Percentiles rank a stretch among this genome's conserved stretches.
phyloP scores from a whole-genome alignment of 2,113 vertebrate species.

The Platycercus adscitus region DNA sequence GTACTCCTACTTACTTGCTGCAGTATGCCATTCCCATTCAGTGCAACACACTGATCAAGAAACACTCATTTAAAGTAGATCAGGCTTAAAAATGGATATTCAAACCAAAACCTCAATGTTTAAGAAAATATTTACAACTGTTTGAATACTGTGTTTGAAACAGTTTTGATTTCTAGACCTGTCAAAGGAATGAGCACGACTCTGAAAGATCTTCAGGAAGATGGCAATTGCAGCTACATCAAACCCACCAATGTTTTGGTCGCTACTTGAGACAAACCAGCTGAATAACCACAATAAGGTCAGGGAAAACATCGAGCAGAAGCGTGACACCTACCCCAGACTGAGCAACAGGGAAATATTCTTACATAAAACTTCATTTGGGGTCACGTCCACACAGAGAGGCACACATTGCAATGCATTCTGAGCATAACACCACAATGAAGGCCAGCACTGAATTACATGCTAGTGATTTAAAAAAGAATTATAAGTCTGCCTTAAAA shows the following conservation, averaged over 20 bases:
- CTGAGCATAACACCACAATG: fast-evolving
- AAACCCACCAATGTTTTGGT: not conserved
- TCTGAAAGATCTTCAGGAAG: not conserved
- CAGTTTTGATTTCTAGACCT: not conserved
- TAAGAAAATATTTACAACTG: not conserved
- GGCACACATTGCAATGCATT: fast-evolving
- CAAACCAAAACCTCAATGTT: not conserved
- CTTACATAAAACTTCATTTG: not conserved
- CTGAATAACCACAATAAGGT: not conserved
- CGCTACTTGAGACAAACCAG: not conserved
- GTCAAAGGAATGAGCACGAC: fast-evolving
- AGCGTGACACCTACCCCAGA: not conserved
- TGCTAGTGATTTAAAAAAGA: not conserved
- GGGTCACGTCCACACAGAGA: not conserved
- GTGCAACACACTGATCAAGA: not conserved
- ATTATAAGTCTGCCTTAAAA: slow-evolving; percentile 19
- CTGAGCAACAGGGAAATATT: not conserved
- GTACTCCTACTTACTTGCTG: fast-evolving
- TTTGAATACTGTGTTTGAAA: not conserved
- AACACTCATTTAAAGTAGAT: not conserved
- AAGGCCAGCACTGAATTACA: not conserved
- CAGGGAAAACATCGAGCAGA: fast-evolving
- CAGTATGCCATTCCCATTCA: not conserved
- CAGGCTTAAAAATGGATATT: not conserved
- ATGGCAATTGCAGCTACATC: not conserved